Evolutionary conservation across 2,888 invertebrate genomes (phyloP), one percentile per base, ranked within the genome.

Genomic region (Lasioglossum morio): DNA sequence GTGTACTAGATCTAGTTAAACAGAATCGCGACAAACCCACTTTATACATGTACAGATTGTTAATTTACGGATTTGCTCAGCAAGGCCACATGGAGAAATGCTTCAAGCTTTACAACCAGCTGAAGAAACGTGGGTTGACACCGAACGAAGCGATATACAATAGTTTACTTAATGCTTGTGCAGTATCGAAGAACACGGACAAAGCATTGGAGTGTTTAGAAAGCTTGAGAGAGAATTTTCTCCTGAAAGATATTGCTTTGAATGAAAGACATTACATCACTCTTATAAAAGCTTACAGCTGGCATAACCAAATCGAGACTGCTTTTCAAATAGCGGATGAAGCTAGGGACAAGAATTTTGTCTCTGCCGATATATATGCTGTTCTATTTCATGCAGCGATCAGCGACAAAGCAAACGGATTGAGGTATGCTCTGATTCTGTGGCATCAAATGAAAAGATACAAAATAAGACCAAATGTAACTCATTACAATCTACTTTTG

Each of bases 281-380:
- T 4, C 98, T 99, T 97, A 98, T 99, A 53, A 99, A 98, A 96
- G 98, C 98, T 1, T 99, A 98, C 95, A 98, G 98, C 0, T 96
- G 97, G 84, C 98, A 98, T 95, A 98, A 98, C 0, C 97, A 98
- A 94, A 94, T 98, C 30, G 93, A 96, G 82, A 97, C 97, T 60
- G 98, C 99, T 1, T 99, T 98, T 95, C 94, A 96, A 93, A 94
- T 99, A 81, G 98, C 97, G 2, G 99, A 99, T 95, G 98, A 98
- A 96, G 98, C 99, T 97, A 93, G 96, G 3, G 95, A 96, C 70
- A 97, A 97, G 82, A 95, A 96, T 77, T 95, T 98, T 82, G 95
- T 98, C 37, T 96, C 96, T 91, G 96, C 96, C 1, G 97, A 97
- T 74, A 98, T 98, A 3, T 97, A 97, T 84, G 97, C 97, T 93